A percentile compares a stretch with the other conserved stretches of the same genome.
Evolutionary conservation across 2,113 vertebrate species (phyloP).

Genomic region (Daboia siamensis): DNA sequence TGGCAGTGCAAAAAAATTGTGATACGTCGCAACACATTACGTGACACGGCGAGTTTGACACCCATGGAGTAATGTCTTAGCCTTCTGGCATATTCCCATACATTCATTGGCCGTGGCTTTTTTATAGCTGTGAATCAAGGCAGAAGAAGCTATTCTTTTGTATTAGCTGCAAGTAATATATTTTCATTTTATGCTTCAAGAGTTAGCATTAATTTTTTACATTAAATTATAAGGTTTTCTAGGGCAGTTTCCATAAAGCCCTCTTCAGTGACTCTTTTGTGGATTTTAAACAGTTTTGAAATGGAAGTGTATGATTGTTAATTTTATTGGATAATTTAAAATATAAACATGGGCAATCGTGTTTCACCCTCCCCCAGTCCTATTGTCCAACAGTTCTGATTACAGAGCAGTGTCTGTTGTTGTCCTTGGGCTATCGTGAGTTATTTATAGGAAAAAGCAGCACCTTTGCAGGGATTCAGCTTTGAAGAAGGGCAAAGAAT

Average conservation of each 20-base stretch:
- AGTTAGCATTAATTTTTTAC: background rate
- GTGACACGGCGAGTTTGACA: no score
- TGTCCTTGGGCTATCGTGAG: background rate
- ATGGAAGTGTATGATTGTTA: background rate
- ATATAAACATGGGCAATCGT: constrained; percentile 1
- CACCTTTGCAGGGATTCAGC: constrained; percentile 2
- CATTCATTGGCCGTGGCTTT: background rate
- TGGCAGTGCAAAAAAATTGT: no score
- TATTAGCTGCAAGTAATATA: background rate
- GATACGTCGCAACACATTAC: no score
- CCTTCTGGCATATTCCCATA: background rate
- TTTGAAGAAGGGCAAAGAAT: background rate
- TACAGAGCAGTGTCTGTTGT: background rate
- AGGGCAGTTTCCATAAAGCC: background rate
- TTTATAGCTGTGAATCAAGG: background rate
- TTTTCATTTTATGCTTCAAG: background rate
- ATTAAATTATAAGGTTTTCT: background rate
- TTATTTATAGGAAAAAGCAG: background rate
- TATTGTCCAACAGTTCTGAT: background rate
- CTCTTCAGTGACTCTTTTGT: background rate
- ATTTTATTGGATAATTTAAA: constrained; percentile 21
- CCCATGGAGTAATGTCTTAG: background rate
- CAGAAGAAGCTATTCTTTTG: background rate
- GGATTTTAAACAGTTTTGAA: background rate
- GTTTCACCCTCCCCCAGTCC: background rate